Conservation (phyloP, 2,888 invertebrate species). For the Geophilus truncorum region DNA sequence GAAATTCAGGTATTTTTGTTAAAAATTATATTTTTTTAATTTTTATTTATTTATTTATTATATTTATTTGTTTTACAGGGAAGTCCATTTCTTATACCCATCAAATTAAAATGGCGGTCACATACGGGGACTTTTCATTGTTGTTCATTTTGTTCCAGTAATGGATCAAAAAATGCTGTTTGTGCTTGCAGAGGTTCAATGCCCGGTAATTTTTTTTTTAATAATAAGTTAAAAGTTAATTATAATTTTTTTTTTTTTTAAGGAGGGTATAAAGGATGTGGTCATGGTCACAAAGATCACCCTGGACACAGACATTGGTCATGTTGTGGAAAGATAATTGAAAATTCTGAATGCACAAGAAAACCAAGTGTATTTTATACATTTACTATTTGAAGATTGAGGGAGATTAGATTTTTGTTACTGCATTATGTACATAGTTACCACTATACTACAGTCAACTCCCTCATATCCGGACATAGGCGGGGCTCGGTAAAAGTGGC, state of each 20-base stretch:
- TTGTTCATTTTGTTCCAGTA: constrained; percentile 74
- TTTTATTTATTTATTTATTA: background rate
- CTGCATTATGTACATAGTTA: no score
- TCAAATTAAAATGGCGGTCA: constrained; percentile 56
- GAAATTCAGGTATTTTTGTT: constrained; percentile 58
- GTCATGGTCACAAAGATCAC: constrained; percentile 74
- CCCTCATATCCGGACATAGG: no score
- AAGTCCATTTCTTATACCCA: constrained; percentile 62
- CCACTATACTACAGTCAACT: no score
- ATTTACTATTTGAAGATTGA: background rate
- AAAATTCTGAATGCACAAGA: constrained; percentile 29
- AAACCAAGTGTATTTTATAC: background rate
- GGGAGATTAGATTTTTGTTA: no score
- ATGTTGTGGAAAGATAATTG: constrained; percentile 56
- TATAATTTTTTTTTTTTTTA: background rate
- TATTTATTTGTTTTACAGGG: constrained; percentile 52
- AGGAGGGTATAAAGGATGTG: constrained; percentile 61
- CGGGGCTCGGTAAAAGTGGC: no score
- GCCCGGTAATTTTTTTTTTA: constrained; percentile 58
- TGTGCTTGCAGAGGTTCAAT: constrained; percentile 71
- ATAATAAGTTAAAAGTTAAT: background rate
- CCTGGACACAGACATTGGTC: constrained; percentile 77
- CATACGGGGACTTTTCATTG: constrained; percentile 73
- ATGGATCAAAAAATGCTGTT: constrained; percentile 61
- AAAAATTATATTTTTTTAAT: no score